Conservation (phyloP, 2,888 invertebrate genomes). For the Apodemia duryi region DNA sequence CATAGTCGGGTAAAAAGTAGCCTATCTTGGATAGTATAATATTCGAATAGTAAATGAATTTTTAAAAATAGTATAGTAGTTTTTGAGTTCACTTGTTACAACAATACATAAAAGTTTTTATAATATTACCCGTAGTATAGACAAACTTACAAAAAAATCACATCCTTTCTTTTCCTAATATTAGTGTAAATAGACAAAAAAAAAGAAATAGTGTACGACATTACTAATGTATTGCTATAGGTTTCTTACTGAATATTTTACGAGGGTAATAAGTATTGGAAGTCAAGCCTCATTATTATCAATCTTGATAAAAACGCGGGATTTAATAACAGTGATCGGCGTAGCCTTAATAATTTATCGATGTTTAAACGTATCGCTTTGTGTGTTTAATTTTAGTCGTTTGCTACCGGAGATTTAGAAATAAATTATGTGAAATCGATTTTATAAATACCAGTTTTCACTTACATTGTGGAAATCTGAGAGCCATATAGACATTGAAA, state of each 20-base stretch:
- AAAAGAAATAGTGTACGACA: background rate
- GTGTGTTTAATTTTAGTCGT: background rate
- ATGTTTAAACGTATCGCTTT: constrained; percentile 7
- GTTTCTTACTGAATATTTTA: constrained; percentile 9
- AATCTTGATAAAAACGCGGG: constrained; percentile 7
- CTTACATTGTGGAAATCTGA: too few relatives aligned
- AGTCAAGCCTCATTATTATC: constrained; percentile 4
- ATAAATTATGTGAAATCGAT: background rate
- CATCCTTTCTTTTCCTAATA: too few relatives aligned
- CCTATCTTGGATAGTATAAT: too few relatives aligned
- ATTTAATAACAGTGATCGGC: constrained; percentile 2
- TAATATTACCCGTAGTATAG: too few relatives aligned
- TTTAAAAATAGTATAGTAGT: too few relatives aligned
- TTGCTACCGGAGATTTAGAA: constrained; percentile 1
- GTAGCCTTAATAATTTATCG: background rate
- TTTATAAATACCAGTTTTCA: too few relatives aligned
- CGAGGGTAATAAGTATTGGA: constrained; percentile 9
- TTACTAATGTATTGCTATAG: background rate
- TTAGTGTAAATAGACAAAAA: background rate
- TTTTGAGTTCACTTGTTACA: too few relatives aligned
- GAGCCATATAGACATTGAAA: too few relatives aligned
- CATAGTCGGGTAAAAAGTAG: too few relatives aligned
- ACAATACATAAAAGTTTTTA: too few relatives aligned
- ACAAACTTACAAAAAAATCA: too few relatives aligned
- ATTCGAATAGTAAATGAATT: too few relatives aligned